A percentile compares a stretch with the other conserved stretches of the same genome.
phyloP scores from a whole-genome alignment of 2,113 vertebrate genomes.

The Nyctereutes procyonoides region DNA sequence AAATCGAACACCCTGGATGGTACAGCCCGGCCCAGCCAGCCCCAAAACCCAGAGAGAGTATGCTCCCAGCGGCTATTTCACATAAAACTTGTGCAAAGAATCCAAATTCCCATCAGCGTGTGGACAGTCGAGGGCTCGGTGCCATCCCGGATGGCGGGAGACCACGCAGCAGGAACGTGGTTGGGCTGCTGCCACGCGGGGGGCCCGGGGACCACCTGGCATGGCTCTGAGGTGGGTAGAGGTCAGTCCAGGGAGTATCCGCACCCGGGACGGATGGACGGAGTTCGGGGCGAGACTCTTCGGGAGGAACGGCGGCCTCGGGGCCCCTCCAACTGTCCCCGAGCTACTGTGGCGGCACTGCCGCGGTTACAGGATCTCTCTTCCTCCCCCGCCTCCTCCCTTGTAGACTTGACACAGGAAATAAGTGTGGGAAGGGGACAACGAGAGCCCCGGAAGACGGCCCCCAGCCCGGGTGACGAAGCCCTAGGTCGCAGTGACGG shows the following conservation, averaged over 20 bases:
- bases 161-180: accelerated
- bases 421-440: neutral
- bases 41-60: neutral
- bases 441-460: neutral
- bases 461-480: accelerated
- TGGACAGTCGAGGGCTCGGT: accelerated
- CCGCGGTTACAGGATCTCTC: too few relatives aligned
- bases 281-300: neutral
- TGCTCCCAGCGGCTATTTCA: accelerated
- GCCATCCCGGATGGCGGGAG: accelerated
- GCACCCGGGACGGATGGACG: accelerated
- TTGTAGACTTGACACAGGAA: accelerated
- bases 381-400: neutral
- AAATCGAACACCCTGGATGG: accelerated
- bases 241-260: too few relatives aligned
- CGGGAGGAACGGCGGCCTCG: accelerated
- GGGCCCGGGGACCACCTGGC: neutral
- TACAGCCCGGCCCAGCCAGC: accelerated
- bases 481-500: neutral
- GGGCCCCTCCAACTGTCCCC: neutral
- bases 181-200: accelerated
- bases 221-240: accelerated
- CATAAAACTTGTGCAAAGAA: too few relatives aligned
- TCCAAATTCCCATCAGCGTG: neutral
- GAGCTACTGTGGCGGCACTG: too few relatives aligned